Percentiles rank a stretch among this genome's conserved stretches.
phyloP scores from a whole-genome alignment of 2,888 invertebrate species.

The Aporophyla lueneburgensis region DNA sequence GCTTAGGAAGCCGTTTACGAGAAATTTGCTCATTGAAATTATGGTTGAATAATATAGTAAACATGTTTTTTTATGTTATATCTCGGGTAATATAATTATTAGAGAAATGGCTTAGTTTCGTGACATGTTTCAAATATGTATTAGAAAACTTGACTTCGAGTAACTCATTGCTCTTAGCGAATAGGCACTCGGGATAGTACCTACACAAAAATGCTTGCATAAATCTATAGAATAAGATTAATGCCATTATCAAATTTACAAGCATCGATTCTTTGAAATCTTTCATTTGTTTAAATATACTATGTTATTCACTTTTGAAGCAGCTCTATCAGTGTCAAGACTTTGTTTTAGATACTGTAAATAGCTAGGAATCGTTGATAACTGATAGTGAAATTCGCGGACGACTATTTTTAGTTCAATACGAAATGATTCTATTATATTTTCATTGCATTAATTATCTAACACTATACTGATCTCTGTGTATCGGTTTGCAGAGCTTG shows the following conservation, averaged over 20 bases:
- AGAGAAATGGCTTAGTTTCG: background rate
- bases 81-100: background rate
- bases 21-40: constrained; percentile 49
- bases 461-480: no score
- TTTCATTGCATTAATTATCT: no score
- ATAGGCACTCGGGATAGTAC: background rate
- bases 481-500: no score
- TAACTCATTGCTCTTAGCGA: no score
- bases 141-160: background rate
- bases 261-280: background rate
- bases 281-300: background rate
- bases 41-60: constrained; percentile 15
- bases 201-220: background rate
- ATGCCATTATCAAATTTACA: background rate
- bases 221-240: background rate
- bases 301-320: background rate
- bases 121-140: background rate
- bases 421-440: no score
- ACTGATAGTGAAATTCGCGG: no score
- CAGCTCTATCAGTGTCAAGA: no score
- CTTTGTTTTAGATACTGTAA: background rate
- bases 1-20: constrained; percentile 68
- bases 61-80: background rate
- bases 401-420: no score
- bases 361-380: background rate